A percentile compares a stretch with the other conserved stretches of the same genome.
Conservation (phyloP, 2,888 invertebrate genomes). For the Euplagia quadripunctaria region DNA sequence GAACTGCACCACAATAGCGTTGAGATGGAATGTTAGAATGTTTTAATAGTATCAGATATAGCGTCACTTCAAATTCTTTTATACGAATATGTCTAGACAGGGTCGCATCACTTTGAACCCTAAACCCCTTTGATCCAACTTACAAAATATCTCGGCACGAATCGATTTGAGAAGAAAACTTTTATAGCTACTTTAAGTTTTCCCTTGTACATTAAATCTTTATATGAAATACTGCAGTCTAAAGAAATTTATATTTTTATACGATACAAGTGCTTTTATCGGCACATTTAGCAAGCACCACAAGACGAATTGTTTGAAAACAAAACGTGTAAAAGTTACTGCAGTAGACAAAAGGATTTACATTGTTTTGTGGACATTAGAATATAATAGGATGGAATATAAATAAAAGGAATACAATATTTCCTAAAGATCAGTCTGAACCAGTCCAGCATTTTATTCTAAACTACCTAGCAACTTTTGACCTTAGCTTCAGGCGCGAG, state of each 20-base stretch:
- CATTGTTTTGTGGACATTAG: too few relatives aligned
- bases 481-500: slow-evolving; percentile 24
- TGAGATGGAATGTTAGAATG: background rate
- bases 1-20: background rate
- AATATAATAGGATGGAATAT: too few relatives aligned
- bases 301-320: background rate
- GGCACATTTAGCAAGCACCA: background rate
- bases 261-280: background rate
- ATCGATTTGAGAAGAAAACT: background rate
- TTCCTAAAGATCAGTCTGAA: background rate
- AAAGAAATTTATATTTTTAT: background rate
- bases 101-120: background rate
- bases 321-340: background rate
- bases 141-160: background rate
- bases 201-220: background rate
- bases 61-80: background rate
- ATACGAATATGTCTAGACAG: slow-evolving; percentile 1
- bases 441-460: background rate
- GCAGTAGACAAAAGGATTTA: too few relatives aligned
- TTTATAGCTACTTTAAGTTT: background rate
- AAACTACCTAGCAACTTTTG: slow-evolving; percentile 18
- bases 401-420: background rate
- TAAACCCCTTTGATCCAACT: background rate
- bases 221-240: background rate
- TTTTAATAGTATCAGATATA: background rate